Evolutionary conservation across 2,797 vertebrate genomes (phyloP), one percentile per base, ranked within the genome.

Genomic region (Halcyon smyrnensis): DNA sequence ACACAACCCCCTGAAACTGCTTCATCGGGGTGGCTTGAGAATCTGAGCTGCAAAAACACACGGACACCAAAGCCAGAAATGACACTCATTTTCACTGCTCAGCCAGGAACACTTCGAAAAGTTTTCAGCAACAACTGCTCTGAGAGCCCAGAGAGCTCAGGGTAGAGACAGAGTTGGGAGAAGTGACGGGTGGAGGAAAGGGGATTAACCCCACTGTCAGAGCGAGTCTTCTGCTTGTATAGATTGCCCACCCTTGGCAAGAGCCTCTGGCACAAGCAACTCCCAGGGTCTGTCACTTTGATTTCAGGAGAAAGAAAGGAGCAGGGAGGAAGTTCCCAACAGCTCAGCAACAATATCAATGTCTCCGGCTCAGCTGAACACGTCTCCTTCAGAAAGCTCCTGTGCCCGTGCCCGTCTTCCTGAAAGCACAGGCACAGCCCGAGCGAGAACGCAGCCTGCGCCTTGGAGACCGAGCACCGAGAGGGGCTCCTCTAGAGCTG

Each of bases 391-490:
- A 74, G 56, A 87, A 60, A 85, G 68, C 43, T 84, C 75, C 90
- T 24, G 4, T 1, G 20, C 32, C 74, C 84, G 4, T 1, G 20
- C 32, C 74, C 84, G 17, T 60, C 34, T 64, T 60, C 45, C 57
- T 3, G 0, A 48, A 48, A 67, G 28, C 86, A 69, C 20, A 12
- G 0, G 1, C 0, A 32, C 43, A 60, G 8, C 36, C 54, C 64
- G 7, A 57, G 39, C 0, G 10, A 88, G 59, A 30, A 32, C 0
- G 0, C 71, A 84, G 62, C 45, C 53, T 20, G 39, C 70, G 11
- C 1, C 1, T 4, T 14, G 24, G 12, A 62, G 50, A 18, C 5
- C 0, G 0, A 51, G 53, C 36, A 5, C 76, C 0, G 27, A 54
- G 59, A 76, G 51, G 30, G 25, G 25, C 67, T 63, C 76, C 76